Evolutionary conservation across 2,888 invertebrate genomes (phyloP).

Genomic region (Neria commutata): DNA sequence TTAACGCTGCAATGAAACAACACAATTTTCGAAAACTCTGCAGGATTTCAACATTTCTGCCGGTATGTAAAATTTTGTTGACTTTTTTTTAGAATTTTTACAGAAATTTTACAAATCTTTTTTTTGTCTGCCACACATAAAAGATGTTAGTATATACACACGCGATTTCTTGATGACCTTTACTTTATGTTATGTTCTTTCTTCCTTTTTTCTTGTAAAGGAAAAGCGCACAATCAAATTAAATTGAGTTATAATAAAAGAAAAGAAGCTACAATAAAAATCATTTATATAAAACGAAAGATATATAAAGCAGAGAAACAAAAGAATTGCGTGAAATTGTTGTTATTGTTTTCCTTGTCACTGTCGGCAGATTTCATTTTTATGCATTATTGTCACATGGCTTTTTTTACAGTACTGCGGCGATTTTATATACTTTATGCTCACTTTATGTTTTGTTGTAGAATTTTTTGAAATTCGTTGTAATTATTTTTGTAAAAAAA

Average conservation of each 20-base stretch:
- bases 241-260: not conserved
- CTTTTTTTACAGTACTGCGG: not conserved
- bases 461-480: not conserved
- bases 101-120: constrained; percentile 41
- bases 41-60: constrained; percentile 35
- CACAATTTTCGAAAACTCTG: no score
- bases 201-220: constrained; percentile 17
- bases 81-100: constrained; percentile 27
- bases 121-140: no score
- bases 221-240: not conserved
- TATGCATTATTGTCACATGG: not conserved
- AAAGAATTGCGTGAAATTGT: no score
- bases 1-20: no score
- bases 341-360: not conserved
- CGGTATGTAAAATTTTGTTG: constrained; percentile 29
- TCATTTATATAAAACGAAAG: not conserved
- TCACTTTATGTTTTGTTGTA: not conserved
- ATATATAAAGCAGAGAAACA: not conserved
- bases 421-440: not conserved
- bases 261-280: not conserved
- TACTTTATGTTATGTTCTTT: not conserved
- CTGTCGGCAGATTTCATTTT: not conserved
- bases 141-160: no score
- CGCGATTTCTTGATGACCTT: not conserved
- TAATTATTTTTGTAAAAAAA: no score